Conservation (phyloP, 2,113 vertebrate genomes). For the Trinectes maculatus region DNA sequence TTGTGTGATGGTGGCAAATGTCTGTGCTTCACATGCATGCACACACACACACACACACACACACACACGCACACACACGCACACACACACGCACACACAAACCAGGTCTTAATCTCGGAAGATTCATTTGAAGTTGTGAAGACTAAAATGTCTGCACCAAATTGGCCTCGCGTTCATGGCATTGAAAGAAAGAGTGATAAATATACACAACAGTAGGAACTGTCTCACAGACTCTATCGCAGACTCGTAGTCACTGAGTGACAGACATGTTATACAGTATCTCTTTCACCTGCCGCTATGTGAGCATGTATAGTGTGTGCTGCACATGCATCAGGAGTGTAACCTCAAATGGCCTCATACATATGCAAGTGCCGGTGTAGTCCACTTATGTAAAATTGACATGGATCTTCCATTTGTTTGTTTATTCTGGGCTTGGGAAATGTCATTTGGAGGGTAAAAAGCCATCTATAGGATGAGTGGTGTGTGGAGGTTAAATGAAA, state of each 20-base stretch:
- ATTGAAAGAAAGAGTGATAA: too few relatives aligned
- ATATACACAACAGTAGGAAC: slow-evolving; percentile 7
- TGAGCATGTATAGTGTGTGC: background rate
- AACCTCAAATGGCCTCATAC: slow-evolving; percentile 1
- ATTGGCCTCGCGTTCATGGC: too few relatives aligned
- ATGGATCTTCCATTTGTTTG: slow-evolving; percentile 22
- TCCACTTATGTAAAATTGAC: background rate
- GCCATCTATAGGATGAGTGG: slow-evolving; percentile 1
- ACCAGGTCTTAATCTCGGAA: too few relatives aligned
- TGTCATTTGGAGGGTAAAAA: slow-evolving; percentile 31
- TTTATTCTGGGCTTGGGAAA: background rate
- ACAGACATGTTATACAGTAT: background rate
- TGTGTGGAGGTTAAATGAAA: slow-evolving; percentile 23
- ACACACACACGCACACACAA: too few relatives aligned
- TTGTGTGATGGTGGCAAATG: slow-evolving; percentile 32
- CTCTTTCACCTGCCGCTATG: slow-evolving; percentile 16
- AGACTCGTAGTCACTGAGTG: slow-evolving; percentile 3
- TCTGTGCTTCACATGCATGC: slow-evolving; percentile 18
- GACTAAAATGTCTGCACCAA: too few relatives aligned
- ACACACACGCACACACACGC: background rate
- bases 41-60: background rate
- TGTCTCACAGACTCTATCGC: slow-evolving; percentile 10
- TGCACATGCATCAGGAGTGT: background rate
- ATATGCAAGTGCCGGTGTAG: background rate
- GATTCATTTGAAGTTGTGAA: too few relatives aligned